phyloP scores from a whole-genome alignment of 1,140 invertebrate genomes.

The Trachymyrmex septentrionalis region DNA sequence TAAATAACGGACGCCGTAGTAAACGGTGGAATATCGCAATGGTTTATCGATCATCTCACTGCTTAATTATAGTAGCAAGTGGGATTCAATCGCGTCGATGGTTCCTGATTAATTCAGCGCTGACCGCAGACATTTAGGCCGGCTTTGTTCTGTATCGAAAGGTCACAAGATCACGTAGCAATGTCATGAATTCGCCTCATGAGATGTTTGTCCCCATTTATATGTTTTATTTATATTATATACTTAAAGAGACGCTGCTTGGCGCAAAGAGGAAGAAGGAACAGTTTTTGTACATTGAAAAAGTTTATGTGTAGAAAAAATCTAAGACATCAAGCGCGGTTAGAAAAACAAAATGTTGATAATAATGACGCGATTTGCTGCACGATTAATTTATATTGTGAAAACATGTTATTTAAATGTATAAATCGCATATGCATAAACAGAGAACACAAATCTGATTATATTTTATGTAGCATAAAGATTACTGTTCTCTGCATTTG shows the following conservation, averaged over 20 bases:
- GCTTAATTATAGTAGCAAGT: slow-evolving; percentile 49
- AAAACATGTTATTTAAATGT: neutral
- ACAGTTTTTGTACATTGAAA: neutral
- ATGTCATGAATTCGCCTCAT: neutral
- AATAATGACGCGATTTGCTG: neutral
- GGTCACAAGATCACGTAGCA: slow-evolving; percentile 19
- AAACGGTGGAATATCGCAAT: slow-evolving; percentile 36
- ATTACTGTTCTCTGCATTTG: neutral
- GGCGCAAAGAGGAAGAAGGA: neutral
- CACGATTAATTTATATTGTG: neutral
- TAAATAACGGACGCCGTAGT: slow-evolving; percentile 45
- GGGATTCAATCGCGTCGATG: slow-evolving; percentile 35
- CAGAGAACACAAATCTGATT: neutral
- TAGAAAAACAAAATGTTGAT: neutral
- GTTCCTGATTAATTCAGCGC: slow-evolving; percentile 44
- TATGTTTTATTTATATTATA: slow-evolving; percentile 4
- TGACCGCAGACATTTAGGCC: slow-evolving; percentile 49
- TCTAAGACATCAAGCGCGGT: neutral
- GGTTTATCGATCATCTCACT: slow-evolving; percentile 46
- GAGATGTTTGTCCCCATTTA: slow-evolving; percentile 32
- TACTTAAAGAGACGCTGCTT: neutral
- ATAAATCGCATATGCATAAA: neutral
- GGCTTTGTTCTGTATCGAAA: slow-evolving; percentile 24
- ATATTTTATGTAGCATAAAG: neutral
- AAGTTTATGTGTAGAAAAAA: neutral